These are phyloP conservation scores for Telmatochromis bifrenatus DNA, from an alignment of 2,113 vertebrate genomes.

Conservation along the genomic window DNA sequence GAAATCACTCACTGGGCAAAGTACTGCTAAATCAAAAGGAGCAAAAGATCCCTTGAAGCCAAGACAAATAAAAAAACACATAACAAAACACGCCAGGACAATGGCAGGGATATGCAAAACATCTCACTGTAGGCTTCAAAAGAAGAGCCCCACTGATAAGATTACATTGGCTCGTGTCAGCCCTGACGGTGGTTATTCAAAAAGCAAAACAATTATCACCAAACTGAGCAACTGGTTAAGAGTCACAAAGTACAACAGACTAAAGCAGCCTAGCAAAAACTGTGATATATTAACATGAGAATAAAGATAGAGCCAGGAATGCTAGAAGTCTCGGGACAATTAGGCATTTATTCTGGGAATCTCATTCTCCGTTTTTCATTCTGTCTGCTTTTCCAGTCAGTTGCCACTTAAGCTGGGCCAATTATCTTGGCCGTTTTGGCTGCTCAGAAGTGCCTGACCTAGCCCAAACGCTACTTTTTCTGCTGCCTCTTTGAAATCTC, in stretches of 20 bases:
- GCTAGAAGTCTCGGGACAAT: conserved; percentile 44
- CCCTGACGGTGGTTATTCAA: conserved; percentile 1
- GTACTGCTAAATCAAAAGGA: conserved; percentile 51
- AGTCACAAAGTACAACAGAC: not conserved
- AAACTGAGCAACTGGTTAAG: not conserved
- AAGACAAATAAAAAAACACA: conserved; percentile 44
- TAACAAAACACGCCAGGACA: conserved; percentile 44
- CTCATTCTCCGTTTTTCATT: conserved; percentile 36
- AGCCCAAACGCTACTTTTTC: conserved; percentile 83
- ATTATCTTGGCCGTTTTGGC: conserved; percentile 83
- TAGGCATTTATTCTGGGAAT: conserved; percentile 48
- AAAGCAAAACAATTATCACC: not conserved
- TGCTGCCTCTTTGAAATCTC: conserved; percentile 85
- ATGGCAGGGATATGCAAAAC: conserved; percentile 54
- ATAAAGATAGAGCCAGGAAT: not conserved
- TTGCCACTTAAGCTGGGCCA: conserved; percentile 82
- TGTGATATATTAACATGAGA: conserved; percentile 17
- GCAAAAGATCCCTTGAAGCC: conserved; percentile 24
- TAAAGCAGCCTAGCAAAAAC: not conserved
- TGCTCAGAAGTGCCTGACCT: conserved; percentile 84
- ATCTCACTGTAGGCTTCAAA: conserved; percentile 31
- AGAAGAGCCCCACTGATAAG: conserved; percentile 30
- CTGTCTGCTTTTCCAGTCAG: conserved; percentile 73
- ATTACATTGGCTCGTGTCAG: conserved; percentile 41
- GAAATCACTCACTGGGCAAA: conserved; percentile 27